Conservation (phyloP, 1,140 invertebrate species). For the Mesaphorura yosii region DNA sequence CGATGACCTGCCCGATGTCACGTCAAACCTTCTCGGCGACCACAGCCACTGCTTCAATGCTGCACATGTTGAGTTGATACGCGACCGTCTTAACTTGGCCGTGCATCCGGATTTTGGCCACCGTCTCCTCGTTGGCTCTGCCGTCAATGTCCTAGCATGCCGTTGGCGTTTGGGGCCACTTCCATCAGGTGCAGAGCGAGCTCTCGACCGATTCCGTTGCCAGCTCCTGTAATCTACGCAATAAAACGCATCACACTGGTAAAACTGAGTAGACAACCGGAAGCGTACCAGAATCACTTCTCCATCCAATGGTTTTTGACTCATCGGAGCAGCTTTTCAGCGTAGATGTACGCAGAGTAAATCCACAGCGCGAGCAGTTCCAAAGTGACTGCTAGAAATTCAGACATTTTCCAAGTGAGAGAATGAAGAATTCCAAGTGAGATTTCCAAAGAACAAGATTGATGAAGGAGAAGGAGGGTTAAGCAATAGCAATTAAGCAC, state of each 20-base stretch:
- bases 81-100: slow-evolving; percentile 14
- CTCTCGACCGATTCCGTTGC: slow-evolving; percentile 24
- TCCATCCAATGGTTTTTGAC: too few relatives aligned
- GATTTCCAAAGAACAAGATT: too few relatives aligned
- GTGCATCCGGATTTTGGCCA: slow-evolving; percentile 12
- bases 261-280: too few relatives aligned
- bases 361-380: too few relatives aligned
- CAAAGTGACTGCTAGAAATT: too few relatives aligned
- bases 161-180: slow-evolving; percentile 16
- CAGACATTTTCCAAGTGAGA: too few relatives aligned
- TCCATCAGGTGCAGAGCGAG: slow-evolving; percentile 12
- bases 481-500: too few relatives aligned
- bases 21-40: not conserved
- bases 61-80: slow-evolving; percentile 21
- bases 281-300: slow-evolving; percentile 24
- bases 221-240: slow-evolving; percentile 22
- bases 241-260: too few relatives aligned
- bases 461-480: too few relatives aligned
- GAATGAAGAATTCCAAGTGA: too few relatives aligned
- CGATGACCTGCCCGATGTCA: slow-evolving; percentile 45
- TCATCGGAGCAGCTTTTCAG: too few relatives aligned
- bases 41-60: slow-evolving; percentile 9
- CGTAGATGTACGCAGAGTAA: too few relatives aligned
- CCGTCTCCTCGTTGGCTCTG: slow-evolving; percentile 14
- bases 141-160: slow-evolving; percentile 22